Evolutionary conservation across 2,113 vertebrate genomes (phyloP).

Genomic region (Corythaixoides concolor): DNA sequence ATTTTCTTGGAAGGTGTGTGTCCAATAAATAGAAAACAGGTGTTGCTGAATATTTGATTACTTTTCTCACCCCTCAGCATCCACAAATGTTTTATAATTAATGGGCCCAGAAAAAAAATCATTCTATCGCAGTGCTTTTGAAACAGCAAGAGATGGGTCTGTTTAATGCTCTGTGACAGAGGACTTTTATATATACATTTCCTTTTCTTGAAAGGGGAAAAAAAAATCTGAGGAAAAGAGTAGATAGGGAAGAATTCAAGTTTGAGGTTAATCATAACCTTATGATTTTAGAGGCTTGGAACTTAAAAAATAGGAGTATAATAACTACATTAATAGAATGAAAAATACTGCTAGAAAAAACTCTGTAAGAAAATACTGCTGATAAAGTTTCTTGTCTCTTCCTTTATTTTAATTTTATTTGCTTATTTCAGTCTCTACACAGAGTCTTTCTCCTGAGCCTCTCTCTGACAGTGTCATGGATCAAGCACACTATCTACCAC

Average conservation of each 20-base stretch:
- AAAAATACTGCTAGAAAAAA: not conserved
- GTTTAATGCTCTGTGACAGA: not conserved
- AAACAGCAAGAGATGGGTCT: not conserved
- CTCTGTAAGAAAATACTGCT: not conserved
- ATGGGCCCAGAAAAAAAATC: not conserved
- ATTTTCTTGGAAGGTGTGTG: slow-evolving; percentile 13
- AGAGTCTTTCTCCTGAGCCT: not conserved
- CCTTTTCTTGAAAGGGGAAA: not conserved
- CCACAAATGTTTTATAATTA: slow-evolving; percentile 61
- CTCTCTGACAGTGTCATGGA: not conserved
- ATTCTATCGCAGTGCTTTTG: not conserved
- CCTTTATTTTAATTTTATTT: not conserved
- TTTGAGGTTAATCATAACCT: not conserved
- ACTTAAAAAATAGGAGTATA: not conserved
- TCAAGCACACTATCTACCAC: not conserved
- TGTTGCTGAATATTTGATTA: slow-evolving; percentile 61
- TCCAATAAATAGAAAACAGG: slow-evolving; percentile 50
- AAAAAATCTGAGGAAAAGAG: not conserved
- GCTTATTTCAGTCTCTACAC: not conserved
- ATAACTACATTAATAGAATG: not conserved
- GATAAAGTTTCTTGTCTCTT: not conserved
- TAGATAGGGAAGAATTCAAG: not conserved
- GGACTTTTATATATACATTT: not conserved
- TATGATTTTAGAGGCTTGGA: not conserved
- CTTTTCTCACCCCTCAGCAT: slow-evolving; percentile 29